Evolutionary conservation across 2,113 vertebrate species (phyloP).

Genomic region (Grammomys dolichurus): DNA sequence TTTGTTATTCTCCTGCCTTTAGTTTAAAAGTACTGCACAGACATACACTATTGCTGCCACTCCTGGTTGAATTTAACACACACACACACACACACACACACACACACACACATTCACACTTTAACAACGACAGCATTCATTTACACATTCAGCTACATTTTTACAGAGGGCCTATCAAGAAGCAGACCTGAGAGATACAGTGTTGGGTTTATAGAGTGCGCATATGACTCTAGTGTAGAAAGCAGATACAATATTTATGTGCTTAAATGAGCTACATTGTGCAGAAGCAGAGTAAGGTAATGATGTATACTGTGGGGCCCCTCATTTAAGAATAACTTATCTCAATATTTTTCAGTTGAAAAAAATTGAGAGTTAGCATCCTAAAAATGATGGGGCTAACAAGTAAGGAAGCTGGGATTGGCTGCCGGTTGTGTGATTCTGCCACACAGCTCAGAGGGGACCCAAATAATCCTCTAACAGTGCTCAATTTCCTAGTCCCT

Average conservation of each 20-base stretch:
- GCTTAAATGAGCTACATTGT: not conserved
- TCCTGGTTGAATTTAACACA: not conserved
- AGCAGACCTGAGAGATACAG: not conserved
- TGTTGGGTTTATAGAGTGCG: not conserved
- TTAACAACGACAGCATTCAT: not conserved
- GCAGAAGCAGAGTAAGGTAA: not conserved
- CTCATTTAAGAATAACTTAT: not conserved
- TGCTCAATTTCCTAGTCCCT: not conserved
- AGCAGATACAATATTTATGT: too few species aligned
- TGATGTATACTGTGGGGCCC: not conserved
- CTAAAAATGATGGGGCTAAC: not conserved
- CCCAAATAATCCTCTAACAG: not conserved
- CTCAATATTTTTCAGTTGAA: not conserved
- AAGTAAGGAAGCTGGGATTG: not conserved
- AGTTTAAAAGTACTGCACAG: not conserved
- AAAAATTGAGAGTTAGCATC: not conserved
- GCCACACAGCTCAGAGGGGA: too few species aligned
- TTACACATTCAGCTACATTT: not conserved
- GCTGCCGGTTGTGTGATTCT: not conserved
- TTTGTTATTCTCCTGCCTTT: not conserved
- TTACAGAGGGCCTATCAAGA: not conserved
- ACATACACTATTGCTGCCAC: too few species aligned
- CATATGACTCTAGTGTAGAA: too few species aligned
- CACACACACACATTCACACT: not conserved
- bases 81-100: too few species aligned